Evolutionary conservation across 2,113 vertebrate genomes (phyloP).

Genomic region (Eleginops maclovinus): DNA sequence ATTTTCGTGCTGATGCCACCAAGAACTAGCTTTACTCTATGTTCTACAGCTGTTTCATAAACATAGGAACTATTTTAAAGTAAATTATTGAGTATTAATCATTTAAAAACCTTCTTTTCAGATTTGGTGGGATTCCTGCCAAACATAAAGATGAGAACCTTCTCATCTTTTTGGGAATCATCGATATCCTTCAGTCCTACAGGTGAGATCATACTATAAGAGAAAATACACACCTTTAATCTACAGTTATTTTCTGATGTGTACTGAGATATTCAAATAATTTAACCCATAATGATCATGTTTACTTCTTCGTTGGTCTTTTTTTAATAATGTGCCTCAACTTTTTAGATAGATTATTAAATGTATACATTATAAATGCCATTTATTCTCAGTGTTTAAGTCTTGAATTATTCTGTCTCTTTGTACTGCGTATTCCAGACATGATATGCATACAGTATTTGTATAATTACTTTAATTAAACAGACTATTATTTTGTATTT

Average conservation of each 20-base stretch:
- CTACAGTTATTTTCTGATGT: not conserved
- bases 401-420: no score
- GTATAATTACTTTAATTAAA: not conserved
- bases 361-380: not conserved
- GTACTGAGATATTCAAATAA: no score
- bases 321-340: no score
- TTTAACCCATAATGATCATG: no score
- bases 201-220: constrained; percentile 79
- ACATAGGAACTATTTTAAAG: not conserved
- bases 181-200: constrained; percentile 97
- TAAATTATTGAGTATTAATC: not conserved
- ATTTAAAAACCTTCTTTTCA: constrained; percentile 62
- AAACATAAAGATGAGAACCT: constrained; percentile 94
- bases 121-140: constrained; percentile 97
- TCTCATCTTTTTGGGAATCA: constrained; percentile 96
- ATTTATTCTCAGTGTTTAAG: not conserved
- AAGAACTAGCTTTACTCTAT: not conserved
- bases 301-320: no score
- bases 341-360: not conserved
- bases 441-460: not conserved
- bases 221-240: not conserved
- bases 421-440: not conserved
- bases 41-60: not conserved
- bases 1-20: not conserved
- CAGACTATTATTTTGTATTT: not conserved